Evolutionary conservation across 1,140 invertebrate genomes (phyloP).

Genomic region (Andrena cerasifolii): DNA sequence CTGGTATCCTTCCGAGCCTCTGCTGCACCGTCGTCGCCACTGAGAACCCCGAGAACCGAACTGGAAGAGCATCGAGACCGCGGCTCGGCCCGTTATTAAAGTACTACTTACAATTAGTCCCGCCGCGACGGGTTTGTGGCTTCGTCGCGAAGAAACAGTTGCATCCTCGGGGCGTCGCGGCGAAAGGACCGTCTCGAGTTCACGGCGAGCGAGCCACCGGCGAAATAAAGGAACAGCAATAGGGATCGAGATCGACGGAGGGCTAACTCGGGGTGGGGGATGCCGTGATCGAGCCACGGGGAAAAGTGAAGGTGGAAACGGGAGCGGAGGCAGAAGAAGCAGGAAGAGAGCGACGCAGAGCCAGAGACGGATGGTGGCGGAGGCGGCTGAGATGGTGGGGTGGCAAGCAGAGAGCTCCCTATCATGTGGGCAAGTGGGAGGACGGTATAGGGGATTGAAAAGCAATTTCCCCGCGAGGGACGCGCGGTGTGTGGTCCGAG

Average conservation of each 20-base stretch:
- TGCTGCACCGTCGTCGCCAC: too few species aligned
- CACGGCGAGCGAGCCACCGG: slow-evolving; percentile 1
- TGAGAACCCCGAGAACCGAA: too few species aligned
- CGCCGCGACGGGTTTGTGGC: too few species aligned
- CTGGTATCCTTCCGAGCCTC: too few species aligned
- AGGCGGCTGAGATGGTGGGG: slow-evolving; percentile 38
- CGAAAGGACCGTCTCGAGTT: slow-evolving; percentile 5
- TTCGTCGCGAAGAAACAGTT: neutral
- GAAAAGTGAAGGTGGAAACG: slow-evolving; percentile 17
- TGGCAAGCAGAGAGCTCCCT: slow-evolving; percentile 56
- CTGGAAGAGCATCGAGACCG: too few species aligned
- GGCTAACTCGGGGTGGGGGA: slow-evolving; percentile 33
- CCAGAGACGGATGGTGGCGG: slow-evolving; percentile 57
- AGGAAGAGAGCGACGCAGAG: slow-evolving; percentile 17
- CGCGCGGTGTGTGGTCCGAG: slow-evolving; percentile 75
- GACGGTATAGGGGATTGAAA: slow-evolving; percentile 80
- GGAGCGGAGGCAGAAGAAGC: neutral
- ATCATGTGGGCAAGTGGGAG: slow-evolving; percentile 36
- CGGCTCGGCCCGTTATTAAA: too few species aligned
- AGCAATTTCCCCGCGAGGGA: slow-evolving; percentile 82
- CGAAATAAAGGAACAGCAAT: slow-evolving; percentile 37
- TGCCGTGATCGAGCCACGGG: slow-evolving; percentile 13
- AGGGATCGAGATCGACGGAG: slow-evolving; percentile 45
- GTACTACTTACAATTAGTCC: too few species aligned
- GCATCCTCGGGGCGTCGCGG: too few species aligned